Conservation (phyloP, 2,113 vertebrate species). For the Eulacestoma nigropectus region DNA sequence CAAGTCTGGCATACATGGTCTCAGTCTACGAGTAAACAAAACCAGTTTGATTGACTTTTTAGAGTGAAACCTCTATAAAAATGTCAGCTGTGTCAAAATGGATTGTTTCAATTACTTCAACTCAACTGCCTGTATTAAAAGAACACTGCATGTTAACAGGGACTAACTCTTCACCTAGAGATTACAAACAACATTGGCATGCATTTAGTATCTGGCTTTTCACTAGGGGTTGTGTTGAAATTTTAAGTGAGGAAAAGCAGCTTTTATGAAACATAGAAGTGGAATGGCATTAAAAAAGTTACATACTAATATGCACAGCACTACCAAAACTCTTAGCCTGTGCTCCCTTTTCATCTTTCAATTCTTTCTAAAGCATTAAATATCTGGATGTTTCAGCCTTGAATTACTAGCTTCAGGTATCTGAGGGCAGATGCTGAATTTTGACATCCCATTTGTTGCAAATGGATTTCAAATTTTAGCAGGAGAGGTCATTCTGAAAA, state of each 20-base stretch:
- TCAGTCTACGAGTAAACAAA: background rate
- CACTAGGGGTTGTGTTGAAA: background rate
- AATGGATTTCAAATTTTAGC: background rate
- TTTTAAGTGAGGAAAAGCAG: background rate
- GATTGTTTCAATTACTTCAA: background rate
- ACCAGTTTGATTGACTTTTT: background rate
- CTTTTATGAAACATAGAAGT: background rate
- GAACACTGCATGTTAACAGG: background rate
- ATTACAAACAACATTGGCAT: background rate
- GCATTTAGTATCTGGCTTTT: background rate
- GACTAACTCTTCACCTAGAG: background rate
- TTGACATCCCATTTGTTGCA: accelerated
- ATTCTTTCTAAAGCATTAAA: background rate
- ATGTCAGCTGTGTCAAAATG: background rate
- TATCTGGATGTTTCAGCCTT: background rate
- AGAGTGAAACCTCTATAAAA: background rate
- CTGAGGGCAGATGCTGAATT: background rate
- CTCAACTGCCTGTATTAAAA: background rate
- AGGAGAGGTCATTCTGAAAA: background rate
- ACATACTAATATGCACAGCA: background rate
- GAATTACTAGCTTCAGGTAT: background rate
- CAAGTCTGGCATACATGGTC: conserved; percentile 24
- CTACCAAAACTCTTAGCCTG: background rate
- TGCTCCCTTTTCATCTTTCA: background rate
- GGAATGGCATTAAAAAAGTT: background rate